Percentiles rank a stretch among this genome's conserved stretches.
Evolutionary conservation across 2,797 vertebrate genomes (phyloP).

Genomic region (Austrolebias charrua): DNA sequence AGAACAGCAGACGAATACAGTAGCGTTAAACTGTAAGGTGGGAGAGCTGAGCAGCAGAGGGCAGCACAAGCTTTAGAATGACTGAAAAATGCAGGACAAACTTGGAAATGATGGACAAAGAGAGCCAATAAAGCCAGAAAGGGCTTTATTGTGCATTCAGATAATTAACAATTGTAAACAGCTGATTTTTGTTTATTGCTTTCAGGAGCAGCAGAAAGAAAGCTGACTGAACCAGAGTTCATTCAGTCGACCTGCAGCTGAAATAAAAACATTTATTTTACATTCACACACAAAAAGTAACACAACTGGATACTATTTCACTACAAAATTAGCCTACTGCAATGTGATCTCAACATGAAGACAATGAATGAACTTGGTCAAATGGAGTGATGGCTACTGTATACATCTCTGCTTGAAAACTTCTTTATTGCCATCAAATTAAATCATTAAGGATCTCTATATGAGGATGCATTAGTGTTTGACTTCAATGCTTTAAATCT

Average conservation of each 20-base stretch:
- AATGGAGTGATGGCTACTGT: slow-evolving; percentile 76
- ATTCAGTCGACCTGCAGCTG: slow-evolving; percentile 30
- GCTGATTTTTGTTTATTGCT: slow-evolving; percentile 21
- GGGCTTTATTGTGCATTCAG: slow-evolving; percentile 60
- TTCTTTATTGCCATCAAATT: slow-evolving; percentile 30
- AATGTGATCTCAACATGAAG: slow-evolving; percentile 38
- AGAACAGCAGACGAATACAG: slow-evolving; percentile 77
- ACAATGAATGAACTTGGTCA: slow-evolving; percentile 51
- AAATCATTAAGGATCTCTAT: slow-evolving; percentile 17
- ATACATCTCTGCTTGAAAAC: slow-evolving; percentile 77
- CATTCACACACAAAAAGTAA: slow-evolving; percentile 19
- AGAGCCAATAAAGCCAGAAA: slow-evolving; percentile 49
- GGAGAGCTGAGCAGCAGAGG: slow-evolving; percentile 65
- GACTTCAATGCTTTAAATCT: slow-evolving; percentile 21
- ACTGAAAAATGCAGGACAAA: slow-evolving; percentile 52
- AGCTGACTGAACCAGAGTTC: slow-evolving; percentile 23
- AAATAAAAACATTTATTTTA: slow-evolving; percentile 28
- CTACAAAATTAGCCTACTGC: slow-evolving; percentile 15
- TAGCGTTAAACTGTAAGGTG: slow-evolving; percentile 60
- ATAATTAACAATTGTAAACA: slow-evolving; percentile 33
- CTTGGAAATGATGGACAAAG: slow-evolving; percentile 27
- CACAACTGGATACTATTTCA: slow-evolving; percentile 22
- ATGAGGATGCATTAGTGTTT: slow-evolving; percentile 14
- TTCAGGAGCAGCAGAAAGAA: slow-evolving; percentile 19
- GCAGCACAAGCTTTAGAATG: slow-evolving; percentile 72